Percentiles rank a stretch among this genome's conserved stretches.
phyloP scores from a whole-genome alignment of 2,797 vertebrate species.

The Pipistrellus pygmaeus region DNA sequence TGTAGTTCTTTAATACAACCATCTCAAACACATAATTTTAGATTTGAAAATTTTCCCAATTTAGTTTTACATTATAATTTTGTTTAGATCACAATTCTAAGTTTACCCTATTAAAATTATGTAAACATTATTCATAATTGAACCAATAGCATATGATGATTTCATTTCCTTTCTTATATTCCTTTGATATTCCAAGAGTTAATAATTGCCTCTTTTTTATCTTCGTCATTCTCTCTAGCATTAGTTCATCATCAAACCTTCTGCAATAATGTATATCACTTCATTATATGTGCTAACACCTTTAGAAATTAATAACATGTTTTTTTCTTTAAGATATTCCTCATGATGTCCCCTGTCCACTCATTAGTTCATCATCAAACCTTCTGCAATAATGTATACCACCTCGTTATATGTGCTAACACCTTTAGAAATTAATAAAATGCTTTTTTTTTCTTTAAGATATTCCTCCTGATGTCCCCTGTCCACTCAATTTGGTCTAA shows the following conservation, averaged over 20 bases:
- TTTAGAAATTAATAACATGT: background rate
- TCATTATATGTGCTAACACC: background rate
- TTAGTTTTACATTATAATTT: constrained; percentile 18
- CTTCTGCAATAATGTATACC: background rate
- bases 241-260: background rate
- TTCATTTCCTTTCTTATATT: background rate
- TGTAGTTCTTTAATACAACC: background rate
- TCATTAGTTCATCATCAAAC: background rate
- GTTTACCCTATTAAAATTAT: background rate
- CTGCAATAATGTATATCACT: background rate
- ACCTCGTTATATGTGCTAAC: background rate
- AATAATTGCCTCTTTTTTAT: background rate
- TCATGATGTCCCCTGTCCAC: no score
- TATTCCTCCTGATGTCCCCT: background rate
- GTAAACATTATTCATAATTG: background rate
- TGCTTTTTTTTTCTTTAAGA: background rate
- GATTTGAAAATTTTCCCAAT: background rate
- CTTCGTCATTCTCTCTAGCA: background rate
- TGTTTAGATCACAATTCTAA: background rate
- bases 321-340: background rate
- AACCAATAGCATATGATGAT: background rate
- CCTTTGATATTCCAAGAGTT: background rate
- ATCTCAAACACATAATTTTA: background rate
- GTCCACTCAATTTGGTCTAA: background rate
- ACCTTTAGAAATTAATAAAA: background rate